Conservation (phyloP, 2,113 vertebrate species). For the Candoia aspera region DNA sequence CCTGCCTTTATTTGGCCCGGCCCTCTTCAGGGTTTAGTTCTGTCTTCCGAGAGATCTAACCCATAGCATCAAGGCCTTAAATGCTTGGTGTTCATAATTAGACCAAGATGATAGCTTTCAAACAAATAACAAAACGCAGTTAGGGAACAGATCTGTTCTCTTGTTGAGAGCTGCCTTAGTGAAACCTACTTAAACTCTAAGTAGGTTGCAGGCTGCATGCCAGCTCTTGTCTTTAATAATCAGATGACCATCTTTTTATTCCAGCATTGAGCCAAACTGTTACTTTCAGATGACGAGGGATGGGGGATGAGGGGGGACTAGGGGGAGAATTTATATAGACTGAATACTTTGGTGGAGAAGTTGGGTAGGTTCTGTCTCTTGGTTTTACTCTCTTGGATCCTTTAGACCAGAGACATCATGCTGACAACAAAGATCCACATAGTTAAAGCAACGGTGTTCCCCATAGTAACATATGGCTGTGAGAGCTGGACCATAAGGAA, state of each 20-base stretch:
- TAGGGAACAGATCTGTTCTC: slow-evolving; percentile 25
- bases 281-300: slow-evolving; percentile 30
- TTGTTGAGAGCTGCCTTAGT: slow-evolving; percentile 54
- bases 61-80: neutral
- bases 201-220: slow-evolving; percentile 62
- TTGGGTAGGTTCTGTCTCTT: too few relatives aligned
- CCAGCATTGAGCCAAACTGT: slow-evolving; percentile 13
- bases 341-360: too few relatives aligned
- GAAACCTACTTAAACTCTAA: slow-evolving; percentile 63
- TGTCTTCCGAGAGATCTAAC: neutral
- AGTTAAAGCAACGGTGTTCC: too few relatives aligned
- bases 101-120: slow-evolving; percentile 57
- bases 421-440: too few relatives aligned
- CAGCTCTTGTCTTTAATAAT: slow-evolving; percentile 62
- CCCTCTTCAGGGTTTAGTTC: neutral
- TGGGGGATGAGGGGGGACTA: neutral
- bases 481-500: too few relatives aligned
- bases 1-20: neutral
- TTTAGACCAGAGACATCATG: too few relatives aligned
- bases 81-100: neutral
- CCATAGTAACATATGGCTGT: too few relatives aligned
- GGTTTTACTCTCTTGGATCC: neutral
- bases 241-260: slow-evolving; percentile 32
- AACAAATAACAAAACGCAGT: slow-evolving; percentile 37
- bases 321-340: neutral